Base-by-base conservation (phyloP, 30 jellyfish, hydroid and myxozoan species). In the Nemopilema nomurai region DNA sequence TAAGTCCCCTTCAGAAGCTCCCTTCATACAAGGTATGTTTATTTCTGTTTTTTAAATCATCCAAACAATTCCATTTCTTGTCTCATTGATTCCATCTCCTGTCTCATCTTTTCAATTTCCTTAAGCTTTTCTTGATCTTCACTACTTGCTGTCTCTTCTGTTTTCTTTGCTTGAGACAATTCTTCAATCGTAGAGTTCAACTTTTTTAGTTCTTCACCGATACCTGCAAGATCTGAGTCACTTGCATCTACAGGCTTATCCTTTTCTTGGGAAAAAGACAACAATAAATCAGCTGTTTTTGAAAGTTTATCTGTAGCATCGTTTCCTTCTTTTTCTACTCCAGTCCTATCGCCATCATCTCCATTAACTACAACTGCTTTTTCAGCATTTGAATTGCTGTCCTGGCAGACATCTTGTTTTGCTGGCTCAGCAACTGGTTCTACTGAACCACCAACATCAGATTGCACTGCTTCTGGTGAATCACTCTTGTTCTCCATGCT, bases 211-310 rank as follows among this genome's bases (percentile, higher is more conserved):
- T 84, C 93, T 64, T 50, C 93, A 1, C 87, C 93, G 8, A 84
- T 78, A 6, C 77, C 77, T 18, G 84, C 51, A 51, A 84, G 50
- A 22, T 84, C 93, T 0, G 72, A 69, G 29, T 74, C 87, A 26
- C 76, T 71, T 20, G 28, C 51, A 4, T 4, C 79, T 49, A 49
- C 64, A 51, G 1, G 21, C n/a, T 84, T 86, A 16, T 62, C 50
- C 50, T 84, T 84, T 3, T 84, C 87, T 78, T 84, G 87, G 51
- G 93, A 84, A 66, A 84, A 84, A 1, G 93, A 84, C 65, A 84
- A 79, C 66, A 84, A 32, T 72, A 84, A 23, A 68, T 84, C 87
- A 26, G 93, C 93, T 27, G 85, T 84, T 66, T 83, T 74, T 64
- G 93, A 84, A 21, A 84, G 93, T 30, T 84, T 84, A 19, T 74